Evolutionary conservation across 35 echinoderm and acorn worm genomes (phyloP).

Genomic region (Acanthaster planci): DNA sequence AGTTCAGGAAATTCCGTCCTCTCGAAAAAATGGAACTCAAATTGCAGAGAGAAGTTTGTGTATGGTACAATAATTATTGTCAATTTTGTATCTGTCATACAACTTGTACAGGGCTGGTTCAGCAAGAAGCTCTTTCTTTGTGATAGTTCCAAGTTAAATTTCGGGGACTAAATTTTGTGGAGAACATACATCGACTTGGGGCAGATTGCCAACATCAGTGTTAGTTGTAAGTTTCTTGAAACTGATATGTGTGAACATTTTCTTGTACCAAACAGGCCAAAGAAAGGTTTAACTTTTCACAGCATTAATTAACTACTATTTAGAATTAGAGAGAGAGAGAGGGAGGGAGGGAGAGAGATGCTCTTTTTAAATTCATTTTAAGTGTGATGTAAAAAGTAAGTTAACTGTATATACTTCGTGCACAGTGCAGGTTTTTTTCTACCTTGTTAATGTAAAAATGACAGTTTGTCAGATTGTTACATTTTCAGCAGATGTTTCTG

Average conservation of each 20-base stretch:
- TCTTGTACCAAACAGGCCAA: not conserved
- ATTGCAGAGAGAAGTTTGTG: no score
- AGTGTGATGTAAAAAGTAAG: constrained; percentile 31
- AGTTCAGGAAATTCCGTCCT: no score
- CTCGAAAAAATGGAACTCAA: no score
- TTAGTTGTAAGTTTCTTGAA: not conserved
- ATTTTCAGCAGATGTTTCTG: not conserved
- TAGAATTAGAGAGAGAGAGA: not conserved
- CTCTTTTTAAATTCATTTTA: constrained; percentile 2
- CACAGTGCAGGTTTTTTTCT: constrained; percentile 24
- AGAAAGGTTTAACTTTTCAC: constrained; percentile 10
- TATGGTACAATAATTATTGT: no score
- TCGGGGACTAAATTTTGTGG: not conserved
- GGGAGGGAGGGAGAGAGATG: not conserved
- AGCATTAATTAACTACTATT: constrained; percentile 13
- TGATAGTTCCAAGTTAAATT: no score
- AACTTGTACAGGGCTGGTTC: no score
- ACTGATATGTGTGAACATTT: not conserved
- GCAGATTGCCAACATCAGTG: not conserved
- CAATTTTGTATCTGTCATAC: no score
- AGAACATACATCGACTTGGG: not conserved
- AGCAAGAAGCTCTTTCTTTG: no score
- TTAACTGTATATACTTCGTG: constrained; percentile 11
- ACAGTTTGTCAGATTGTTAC: constrained; percentile 6
- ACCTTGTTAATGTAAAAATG: constrained; percentile 32